These are phyloP conservation scores for Aegotheles bennettii DNA, from an alignment of 2,113 vertebrate species.

Conservation along the genomic window DNA sequence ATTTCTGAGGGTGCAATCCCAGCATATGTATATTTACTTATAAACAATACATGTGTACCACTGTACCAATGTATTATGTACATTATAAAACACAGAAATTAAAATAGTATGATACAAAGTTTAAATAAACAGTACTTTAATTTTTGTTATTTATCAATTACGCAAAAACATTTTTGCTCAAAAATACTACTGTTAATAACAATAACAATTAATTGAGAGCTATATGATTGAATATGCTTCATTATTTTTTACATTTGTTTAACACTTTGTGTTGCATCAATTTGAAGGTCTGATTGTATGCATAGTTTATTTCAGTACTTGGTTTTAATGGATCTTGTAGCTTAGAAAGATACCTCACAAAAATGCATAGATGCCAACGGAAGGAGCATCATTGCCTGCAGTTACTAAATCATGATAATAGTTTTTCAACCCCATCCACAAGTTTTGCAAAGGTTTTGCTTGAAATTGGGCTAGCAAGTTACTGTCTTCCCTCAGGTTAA, in stretches of 20 bases:
- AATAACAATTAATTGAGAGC: too few species aligned
- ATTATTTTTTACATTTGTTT: too few species aligned
- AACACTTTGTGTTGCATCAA: too few species aligned
- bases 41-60: background rate
- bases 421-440: background rate
- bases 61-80: background rate
- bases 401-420: fast-evolving
- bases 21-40: background rate
- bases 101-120: background rate
- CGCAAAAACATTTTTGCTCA: background rate
- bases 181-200: background rate
- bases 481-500: background rate
- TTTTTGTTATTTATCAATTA: background rate
- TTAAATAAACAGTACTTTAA: background rate
- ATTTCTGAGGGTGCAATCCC: fast-evolving
- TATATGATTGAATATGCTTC: too few species aligned
- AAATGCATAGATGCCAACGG: background rate
- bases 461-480: background rate
- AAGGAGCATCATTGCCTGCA: background rate
- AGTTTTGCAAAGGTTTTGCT: background rate
- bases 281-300: too few species aligned
- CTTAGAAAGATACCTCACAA: background rate
- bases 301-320: background rate
- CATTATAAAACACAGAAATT: background rate
- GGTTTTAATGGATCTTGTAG: background rate